Evolutionary conservation across 2,113 vertebrate genomes (phyloP), one percentile per base, ranked within the genome.

Genomic region (Bambusicola thoracicus): DNA sequence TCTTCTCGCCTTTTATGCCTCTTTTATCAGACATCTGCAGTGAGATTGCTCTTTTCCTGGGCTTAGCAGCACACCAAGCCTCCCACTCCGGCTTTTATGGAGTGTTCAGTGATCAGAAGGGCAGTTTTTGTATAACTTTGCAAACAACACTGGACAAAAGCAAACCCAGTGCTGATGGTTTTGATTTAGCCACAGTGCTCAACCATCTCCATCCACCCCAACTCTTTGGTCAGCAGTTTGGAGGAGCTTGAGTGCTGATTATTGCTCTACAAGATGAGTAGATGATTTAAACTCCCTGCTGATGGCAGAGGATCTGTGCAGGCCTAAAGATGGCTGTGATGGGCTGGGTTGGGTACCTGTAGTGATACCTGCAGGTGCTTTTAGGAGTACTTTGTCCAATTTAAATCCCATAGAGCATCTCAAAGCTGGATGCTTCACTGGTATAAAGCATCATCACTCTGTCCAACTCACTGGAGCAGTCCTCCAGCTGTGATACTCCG

Each of bases 51-150:
- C 83, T 72, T 88, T 86, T 49, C 91, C 91, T 44, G 73, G 36
- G 11, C 38, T 41, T 78, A 93, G 67, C 49, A n/a, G 76, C 49
- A 51, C 56, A 70, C 76, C 89, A 44, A 65, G 63, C 93, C 88
- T 93, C 85, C 79, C 82, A 13, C 80, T 85, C 55, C 12, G 4
- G 55, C 18, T 79, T 92, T 95, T 81, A 41, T 67, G 91, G 91
- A 66, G 89, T 44, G 77, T 75, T 69, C 10, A 13, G 40, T 36
- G 85, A 70, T 53, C 59, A 38, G 2, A 6, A 61, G 80, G 76
- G 44, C 40, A 15, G 53, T 8, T 62, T n/a, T 69, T 12, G 79
- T 70, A 18, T 4, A 30, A n/a, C 76, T 78, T 69, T 68, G 81
- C 48, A 29, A 78, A 61, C 24, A 56, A 49, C 29, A 17, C 30